These are phyloP conservation scores for Cataglyphis albicans DNA, from an alignment of 2,888 invertebrate species.

Conservation along the genomic window DNA sequence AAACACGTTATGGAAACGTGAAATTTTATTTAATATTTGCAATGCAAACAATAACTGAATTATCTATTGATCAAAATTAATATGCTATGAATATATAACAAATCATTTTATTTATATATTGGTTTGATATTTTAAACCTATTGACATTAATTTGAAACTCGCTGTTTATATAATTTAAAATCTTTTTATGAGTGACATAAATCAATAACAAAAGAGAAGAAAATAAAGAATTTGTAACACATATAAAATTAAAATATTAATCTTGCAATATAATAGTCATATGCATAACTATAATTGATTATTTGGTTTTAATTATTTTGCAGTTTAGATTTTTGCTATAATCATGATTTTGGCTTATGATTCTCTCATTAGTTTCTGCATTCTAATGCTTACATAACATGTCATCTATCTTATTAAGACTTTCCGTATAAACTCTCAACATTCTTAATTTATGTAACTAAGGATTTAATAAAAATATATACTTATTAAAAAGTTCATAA, in stretches of 20 bases:
- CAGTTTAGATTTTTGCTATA: background rate
- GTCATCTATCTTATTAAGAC: background rate
- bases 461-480: background rate
- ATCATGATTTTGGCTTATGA: background rate
- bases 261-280: background rate
- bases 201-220: background rate
- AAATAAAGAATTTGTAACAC: background rate
- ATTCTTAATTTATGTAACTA: background rate
- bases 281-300: background rate
- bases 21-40: background rate
- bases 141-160: background rate
- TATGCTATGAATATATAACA: background rate
- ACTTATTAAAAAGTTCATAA: background rate
- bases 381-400: background rate
- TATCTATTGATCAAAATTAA: conserved; percentile 11
- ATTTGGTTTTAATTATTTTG: background rate
- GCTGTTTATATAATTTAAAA: background rate
- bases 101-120: background rate
- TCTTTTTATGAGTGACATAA: background rate
- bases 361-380: conserved; percentile 8
- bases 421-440: conserved; percentile 8
- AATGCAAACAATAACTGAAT: background rate
- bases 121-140: background rate
- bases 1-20: background rate
- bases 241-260: background rate